A percentile compares a stretch with the other conserved stretches of the same genome.
Conservation (phyloP, 2,797 vertebrate species). For the Cossypha polioptera region DNA sequence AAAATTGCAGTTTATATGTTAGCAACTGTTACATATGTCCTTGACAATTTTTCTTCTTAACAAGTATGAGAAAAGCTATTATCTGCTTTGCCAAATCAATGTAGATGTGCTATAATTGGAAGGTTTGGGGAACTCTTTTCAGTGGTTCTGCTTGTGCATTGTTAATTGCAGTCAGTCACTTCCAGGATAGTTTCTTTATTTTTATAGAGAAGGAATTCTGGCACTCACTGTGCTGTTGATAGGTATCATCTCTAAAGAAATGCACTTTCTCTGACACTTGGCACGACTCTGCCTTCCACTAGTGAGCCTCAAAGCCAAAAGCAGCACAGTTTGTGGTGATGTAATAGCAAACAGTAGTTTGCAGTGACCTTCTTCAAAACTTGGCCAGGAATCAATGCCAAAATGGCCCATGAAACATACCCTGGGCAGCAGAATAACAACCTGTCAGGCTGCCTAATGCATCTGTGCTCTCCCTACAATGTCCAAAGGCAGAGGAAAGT, state of each 20-base stretch:
- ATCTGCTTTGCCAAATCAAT: not conserved
- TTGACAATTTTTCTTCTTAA: not conserved
- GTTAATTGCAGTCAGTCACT: not conserved
- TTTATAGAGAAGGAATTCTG: not conserved
- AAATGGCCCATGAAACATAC: not conserved
- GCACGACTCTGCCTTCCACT: not conserved
- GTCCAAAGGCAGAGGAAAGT: not conserved
- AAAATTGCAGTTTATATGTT: not conserved
- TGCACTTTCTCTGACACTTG: not conserved
- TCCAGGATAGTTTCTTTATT: not conserved
- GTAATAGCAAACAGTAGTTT: not conserved
- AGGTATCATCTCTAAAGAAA: not conserved
- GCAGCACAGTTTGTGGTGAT: not conserved
- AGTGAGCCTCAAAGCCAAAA: not conserved
- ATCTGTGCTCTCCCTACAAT: not conserved
- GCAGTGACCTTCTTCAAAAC: slow-evolving; percentile 8
- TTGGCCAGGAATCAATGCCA: not conserved
- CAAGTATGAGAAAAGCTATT: not conserved
- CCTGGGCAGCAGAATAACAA: not conserved
- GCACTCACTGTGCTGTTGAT: not conserved
- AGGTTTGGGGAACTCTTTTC: not conserved
- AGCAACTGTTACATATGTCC: not conserved
- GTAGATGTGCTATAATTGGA: not conserved
- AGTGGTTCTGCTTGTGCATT: not conserved
- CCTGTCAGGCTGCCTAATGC: not conserved